phyloP scores from a whole-genome alignment of 1,140 invertebrate genomes.

The Wiebesia pumilae region DNA sequence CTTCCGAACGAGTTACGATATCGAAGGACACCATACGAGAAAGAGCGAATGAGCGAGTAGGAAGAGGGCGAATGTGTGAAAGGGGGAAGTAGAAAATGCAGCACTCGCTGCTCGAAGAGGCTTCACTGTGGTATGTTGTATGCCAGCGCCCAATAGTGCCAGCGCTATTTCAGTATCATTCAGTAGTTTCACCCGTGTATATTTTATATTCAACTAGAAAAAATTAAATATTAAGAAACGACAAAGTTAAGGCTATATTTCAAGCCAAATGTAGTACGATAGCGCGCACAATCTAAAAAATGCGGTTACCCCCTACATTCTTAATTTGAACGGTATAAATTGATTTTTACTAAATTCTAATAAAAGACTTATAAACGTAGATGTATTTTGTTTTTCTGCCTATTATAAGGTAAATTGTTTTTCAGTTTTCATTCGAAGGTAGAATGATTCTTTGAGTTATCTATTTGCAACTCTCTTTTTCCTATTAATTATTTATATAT shows the following conservation, averaged over 20 bases:
- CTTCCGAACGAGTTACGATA: too few relatives aligned
- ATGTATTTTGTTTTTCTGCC: too few relatives aligned
- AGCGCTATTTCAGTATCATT: constrained; percentile 51
- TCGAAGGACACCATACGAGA: not conserved
- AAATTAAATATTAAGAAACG: not conserved
- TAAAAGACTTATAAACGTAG: too few relatives aligned
- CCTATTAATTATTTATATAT: too few relatives aligned
- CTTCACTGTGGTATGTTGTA: not conserved
- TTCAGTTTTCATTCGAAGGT: too few relatives aligned
- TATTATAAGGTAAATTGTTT: too few relatives aligned
- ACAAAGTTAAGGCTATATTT: not conserved
- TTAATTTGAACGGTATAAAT: too few relatives aligned
- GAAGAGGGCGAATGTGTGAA: not conserved
- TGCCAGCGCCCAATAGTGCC: constrained; percentile 19
- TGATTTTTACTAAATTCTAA: too few relatives aligned
- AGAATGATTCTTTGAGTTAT: too few relatives aligned
- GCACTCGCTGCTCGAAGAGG: not conserved
- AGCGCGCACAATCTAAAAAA: not conserved
- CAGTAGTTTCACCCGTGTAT: not conserved
- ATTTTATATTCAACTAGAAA: not conserved
- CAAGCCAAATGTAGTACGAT: not conserved
- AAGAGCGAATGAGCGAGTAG: not conserved
- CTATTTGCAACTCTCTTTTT: too few relatives aligned
- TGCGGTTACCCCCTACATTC: too few relatives aligned
- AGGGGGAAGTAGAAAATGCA: not conserved